These are phyloP conservation scores for Brassicogethes aeneus DNA, from an alignment of 2,888 invertebrate species.

Conservation along the genomic window DNA sequence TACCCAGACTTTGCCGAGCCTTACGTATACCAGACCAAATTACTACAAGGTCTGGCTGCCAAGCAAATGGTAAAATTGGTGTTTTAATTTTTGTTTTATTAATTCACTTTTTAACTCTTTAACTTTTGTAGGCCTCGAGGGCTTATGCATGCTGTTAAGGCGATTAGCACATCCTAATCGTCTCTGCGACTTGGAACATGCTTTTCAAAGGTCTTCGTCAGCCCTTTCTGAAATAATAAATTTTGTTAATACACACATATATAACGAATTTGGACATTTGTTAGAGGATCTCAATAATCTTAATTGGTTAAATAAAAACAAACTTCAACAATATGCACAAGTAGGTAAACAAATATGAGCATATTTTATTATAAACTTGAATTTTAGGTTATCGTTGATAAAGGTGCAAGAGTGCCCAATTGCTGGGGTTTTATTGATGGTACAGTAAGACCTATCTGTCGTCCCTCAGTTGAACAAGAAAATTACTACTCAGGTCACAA, in stretches of 20 bases:
- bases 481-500: slow-evolving; percentile 18
- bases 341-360: background rate
- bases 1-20: too few species aligned
- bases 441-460: slow-evolving; percentile 14
- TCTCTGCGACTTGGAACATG: background rate
- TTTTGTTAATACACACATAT: background rate
- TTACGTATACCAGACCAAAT: too few species aligned
- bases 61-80: too few species aligned
- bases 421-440: slow-evolving; percentile 19
- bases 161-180: background rate
- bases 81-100: too few species aligned
- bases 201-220: background rate
- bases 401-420: slow-evolving; percentile 11
- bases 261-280: background rate
- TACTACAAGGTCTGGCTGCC: too few species aligned
- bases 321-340: background rate
- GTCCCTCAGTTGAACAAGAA: slow-evolving; percentile 14
- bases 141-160: background rate
- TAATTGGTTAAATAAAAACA: background rate
- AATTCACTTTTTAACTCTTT: too few species aligned
- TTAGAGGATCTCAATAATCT: background rate
- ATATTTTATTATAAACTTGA: too few species aligned
- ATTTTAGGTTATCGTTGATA: slow-evolving; percentile 8
- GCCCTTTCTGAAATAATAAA: background rate
- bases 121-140: too few species aligned